phyloP scores from a whole-genome alignment of 2,797 vertebrate genomes.

The Rhincodon typus region DNA sequence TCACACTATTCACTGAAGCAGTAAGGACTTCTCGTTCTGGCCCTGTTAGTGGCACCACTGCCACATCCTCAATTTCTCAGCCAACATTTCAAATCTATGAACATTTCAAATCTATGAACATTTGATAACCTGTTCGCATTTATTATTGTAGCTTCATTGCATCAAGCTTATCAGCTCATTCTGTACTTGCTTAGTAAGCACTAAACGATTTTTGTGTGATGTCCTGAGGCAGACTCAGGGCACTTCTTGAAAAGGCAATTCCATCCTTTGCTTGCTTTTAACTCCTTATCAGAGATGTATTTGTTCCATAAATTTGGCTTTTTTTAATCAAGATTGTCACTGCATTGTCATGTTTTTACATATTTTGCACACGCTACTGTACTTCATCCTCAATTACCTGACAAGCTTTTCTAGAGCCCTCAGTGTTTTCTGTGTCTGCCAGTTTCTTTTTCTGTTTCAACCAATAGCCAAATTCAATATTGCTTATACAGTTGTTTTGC shows the following conservation, averaged over 20 bases:
- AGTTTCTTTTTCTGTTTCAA: not conserved
- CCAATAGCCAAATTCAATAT: not conserved
- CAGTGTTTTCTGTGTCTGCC: not conserved
- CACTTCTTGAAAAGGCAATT: not conserved
- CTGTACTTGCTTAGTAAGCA: not conserved
- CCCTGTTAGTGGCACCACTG: no score
- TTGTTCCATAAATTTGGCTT: not conserved
- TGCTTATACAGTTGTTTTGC: not conserved
- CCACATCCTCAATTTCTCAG: no score
- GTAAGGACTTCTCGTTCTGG: no score
- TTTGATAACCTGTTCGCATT: no score
- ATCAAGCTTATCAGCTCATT: not conserved
- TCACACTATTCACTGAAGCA: no score
- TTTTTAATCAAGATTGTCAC: not conserved
- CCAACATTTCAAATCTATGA: no score
- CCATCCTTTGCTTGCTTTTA: not conserved
- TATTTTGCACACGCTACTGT: not conserved
- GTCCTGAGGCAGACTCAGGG: not conserved
- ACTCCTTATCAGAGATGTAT: not conserved
- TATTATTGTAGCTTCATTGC: not conserved
- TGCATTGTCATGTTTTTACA: not conserved
- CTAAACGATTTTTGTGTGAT: not conserved
- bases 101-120: no score
- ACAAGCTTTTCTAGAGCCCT: not conserved
- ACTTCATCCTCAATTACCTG: not conserved